These are phyloP conservation scores for Mesoclemmys tuberculata DNA, from an alignment of 2,113 vertebrate species.

Conservation along the genomic window DNA sequence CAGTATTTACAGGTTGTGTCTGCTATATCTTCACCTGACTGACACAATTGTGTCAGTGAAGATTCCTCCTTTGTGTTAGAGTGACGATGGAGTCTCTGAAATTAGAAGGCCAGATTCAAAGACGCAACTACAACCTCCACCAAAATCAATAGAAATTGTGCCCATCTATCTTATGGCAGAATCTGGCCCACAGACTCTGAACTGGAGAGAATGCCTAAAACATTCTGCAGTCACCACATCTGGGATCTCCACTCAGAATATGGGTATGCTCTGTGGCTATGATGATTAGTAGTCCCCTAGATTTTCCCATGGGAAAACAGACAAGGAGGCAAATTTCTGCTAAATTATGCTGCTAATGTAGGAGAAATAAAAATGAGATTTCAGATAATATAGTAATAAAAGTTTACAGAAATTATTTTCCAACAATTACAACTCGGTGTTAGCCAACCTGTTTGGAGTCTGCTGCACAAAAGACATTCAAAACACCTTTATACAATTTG, in stretches of 20 bases:
- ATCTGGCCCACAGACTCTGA: fast-evolving
- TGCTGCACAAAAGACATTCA: slow-evolving; percentile 43
- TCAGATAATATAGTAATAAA: slow-evolving; percentile 42
- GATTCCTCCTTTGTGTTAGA: not conserved
- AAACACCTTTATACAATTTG: slow-evolving; percentile 51
- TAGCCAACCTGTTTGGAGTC: slow-evolving; percentile 43
- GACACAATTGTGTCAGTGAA: not conserved
- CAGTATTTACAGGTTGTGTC: not conserved
- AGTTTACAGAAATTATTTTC: not conserved
- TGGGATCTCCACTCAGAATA: not conserved
- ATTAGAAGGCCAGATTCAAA: not conserved
- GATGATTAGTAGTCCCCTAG: not conserved
- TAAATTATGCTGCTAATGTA: not conserved
- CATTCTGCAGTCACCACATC: not conserved
- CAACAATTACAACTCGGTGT: not conserved
- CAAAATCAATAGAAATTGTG: fast-evolving
- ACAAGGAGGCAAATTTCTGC: slow-evolving; percentile 19
- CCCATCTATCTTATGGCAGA: fast-evolving
- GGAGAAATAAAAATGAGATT: slow-evolving; percentile 17
- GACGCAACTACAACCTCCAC: not conserved
- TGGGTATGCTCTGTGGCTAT: not conserved
- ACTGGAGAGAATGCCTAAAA: not conserved
- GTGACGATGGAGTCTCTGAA: not conserved
- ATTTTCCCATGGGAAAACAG: not conserved
- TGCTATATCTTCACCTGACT: not conserved